Evolutionary conservation across 2,888 invertebrate genomes (phyloP).

Genomic region (Matsumyia berberina): DNA sequence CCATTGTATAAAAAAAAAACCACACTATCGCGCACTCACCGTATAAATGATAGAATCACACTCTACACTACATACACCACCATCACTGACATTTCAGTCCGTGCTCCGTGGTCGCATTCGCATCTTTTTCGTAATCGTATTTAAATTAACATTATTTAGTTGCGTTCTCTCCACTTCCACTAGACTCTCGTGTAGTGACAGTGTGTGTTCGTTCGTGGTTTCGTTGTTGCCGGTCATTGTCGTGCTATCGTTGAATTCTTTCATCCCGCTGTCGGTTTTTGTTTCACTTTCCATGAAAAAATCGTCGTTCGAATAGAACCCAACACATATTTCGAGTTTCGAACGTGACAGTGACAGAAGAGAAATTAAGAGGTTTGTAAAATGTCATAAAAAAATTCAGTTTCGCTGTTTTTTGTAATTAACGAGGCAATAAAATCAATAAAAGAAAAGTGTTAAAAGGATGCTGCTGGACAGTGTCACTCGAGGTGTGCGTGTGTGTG

Average conservation of each 20-base stretch:
- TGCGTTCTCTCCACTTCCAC: conserved; percentile 37
- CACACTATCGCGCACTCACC: conserved; percentile 14
- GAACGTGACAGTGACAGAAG: conserved; percentile 34
- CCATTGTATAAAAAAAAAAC: not conserved
- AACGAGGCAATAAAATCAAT: conserved; percentile 27
- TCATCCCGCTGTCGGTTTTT: conserved; percentile 1
- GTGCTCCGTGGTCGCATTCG: not conserved
- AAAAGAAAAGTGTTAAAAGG: conserved; percentile 14
- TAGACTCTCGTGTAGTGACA: conserved; percentile 19
- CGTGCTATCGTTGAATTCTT: conserved; percentile 37
- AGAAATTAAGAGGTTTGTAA: conserved; percentile 45
- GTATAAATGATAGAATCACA: conserved; percentile 2
- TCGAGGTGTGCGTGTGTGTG: not conserved
- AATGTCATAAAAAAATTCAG: conserved; percentile 29
- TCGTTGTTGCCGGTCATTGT: conserved; percentile 35
- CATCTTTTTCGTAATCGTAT: conserved; percentile 21
- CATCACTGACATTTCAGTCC: conserved; percentile 9
- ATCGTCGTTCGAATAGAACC: conserved; percentile 15
- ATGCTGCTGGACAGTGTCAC: not conserved
- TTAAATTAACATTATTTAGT: conserved; percentile 66
- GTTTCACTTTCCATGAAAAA: conserved; percentile 11
- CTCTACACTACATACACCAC: conserved; percentile 1
- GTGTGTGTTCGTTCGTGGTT: conserved; percentile 42
- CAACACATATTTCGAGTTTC: conserved; percentile 5
- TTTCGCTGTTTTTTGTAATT: conserved; percentile 31